These are phyloP conservation scores for Pelmatolapia mariae DNA, from an alignment of 2,113 vertebrate species.

Conservation along the genomic window DNA sequence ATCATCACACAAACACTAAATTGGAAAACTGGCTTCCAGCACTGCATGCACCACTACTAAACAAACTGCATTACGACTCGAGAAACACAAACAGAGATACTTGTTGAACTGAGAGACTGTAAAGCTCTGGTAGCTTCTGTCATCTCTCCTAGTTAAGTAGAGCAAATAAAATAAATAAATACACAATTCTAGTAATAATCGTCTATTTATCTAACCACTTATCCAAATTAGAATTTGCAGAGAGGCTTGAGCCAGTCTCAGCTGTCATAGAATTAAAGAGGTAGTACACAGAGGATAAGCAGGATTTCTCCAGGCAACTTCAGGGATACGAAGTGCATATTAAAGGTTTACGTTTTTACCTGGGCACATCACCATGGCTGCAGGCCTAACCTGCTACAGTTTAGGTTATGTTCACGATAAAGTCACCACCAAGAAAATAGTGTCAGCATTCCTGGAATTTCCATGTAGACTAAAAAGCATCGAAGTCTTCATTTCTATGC, in stretches of 20 bases:
- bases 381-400: not conserved
- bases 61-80: not conserved
- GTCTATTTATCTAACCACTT: not conserved
- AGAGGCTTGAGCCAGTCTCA: not conserved
- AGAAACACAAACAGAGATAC: not conserved
- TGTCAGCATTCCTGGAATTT: not conserved
- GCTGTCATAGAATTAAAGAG: not conserved
- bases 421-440: not conserved
- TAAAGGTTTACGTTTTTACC: not conserved
- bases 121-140: not conserved
- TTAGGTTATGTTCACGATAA: not conserved
- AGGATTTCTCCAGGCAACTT: not conserved
- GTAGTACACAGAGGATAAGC: not conserved
- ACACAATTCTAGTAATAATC: not conserved
- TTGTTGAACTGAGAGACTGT: not conserved
- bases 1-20: not conserved
- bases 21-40: not conserved
- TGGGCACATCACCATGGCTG: not conserved
- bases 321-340: not conserved
- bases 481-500: not conserved
- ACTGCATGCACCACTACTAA: not conserved
- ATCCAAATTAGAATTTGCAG: not conserved
- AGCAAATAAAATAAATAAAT: not conserved
- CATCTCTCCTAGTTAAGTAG: not conserved
- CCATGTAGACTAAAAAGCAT: not conserved